phyloP scores from a whole-genome alignment of 2,113 vertebrate genomes.

The Zingel zingel region DNA sequence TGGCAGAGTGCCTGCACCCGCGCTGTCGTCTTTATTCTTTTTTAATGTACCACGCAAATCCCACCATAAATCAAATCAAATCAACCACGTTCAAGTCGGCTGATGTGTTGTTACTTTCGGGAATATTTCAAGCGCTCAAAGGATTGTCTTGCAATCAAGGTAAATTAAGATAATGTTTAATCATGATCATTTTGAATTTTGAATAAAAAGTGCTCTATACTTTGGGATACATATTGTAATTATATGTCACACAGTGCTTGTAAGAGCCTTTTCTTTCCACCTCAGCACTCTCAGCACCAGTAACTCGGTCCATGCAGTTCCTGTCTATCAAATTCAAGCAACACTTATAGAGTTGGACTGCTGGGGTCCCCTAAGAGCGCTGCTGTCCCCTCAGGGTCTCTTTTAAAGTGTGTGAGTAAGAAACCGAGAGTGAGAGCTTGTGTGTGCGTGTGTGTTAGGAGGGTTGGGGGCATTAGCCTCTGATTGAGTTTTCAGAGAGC shows the following conservation, averaged over 20 bases:
- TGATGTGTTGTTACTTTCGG: slow-evolving; percentile 6
- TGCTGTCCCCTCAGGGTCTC: slow-evolving; percentile 69
- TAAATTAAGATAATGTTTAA: slow-evolving; percentile 64
- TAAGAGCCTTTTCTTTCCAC: slow-evolving; percentile 9
- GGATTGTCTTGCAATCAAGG: slow-evolving; percentile 61
- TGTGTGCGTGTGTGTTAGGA: slow-evolving; percentile 52
- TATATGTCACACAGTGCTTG: slow-evolving; percentile 23
- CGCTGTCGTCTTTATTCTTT: slow-evolving; percentile 41
- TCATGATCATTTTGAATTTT: slow-evolving; percentile 59
- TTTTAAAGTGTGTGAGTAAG: slow-evolving; percentile 61
- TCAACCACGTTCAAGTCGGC: slow-evolving; percentile 34
- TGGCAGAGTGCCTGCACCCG: slow-evolving; percentile 67
- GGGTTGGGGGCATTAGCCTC: slow-evolving; percentile 81
- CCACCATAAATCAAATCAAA: slow-evolving; percentile 55
- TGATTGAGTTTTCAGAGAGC: slow-evolving; percentile 97
- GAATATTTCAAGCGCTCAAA: background rate
- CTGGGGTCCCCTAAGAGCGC: slow-evolving; percentile 67
- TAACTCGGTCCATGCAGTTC: slow-evolving; percentile 42
- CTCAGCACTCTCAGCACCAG: slow-evolving; percentile 36
- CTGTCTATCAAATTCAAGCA: slow-evolving; percentile 71
- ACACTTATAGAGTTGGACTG: slow-evolving; percentile 68
- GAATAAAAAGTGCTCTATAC: slow-evolving; percentile 20
- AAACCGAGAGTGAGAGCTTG: slow-evolving; percentile 62
- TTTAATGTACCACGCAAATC: slow-evolving; percentile 23
- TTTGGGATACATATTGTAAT: slow-evolving; percentile 38